Conservation (phyloP, 2,888 invertebrate genomes). For the Gortyna flavago region DNA sequence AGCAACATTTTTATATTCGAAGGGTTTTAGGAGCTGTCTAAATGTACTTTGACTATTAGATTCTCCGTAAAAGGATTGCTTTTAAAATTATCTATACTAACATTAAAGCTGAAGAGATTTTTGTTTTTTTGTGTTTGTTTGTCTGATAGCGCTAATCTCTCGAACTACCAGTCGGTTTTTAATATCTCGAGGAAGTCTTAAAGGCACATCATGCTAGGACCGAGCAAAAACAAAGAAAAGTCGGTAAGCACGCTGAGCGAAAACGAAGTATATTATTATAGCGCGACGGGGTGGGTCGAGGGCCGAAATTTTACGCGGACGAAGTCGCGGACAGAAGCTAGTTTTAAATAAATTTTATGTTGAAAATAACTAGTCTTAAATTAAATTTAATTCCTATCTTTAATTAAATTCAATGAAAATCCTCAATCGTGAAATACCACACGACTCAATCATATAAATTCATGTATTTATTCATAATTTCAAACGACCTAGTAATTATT, state of each 20-base stretch:
- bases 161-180: too few relatives aligned
- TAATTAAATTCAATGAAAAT: neutral
- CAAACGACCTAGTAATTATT: constrained; percentile 16
- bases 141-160: too few relatives aligned
- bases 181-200: neutral
- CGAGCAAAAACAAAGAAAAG: neutral
- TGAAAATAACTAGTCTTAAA: neutral
- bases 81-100: neutral
- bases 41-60: neutral
- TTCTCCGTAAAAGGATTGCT: neutral
- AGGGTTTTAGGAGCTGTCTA: neutral
- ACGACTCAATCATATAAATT: constrained; percentile 6
- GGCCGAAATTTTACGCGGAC: too few relatives aligned
- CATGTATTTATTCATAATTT: neutral
- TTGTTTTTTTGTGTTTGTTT: too few relatives aligned
- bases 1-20: neutral
- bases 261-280: neutral
- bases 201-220: neutral
- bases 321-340: neutral
- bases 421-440: constrained; percentile 14
- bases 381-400: neutral
- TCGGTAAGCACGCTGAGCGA: neutral
- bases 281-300: neutral
- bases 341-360: neutral
- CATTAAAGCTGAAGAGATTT: too few relatives aligned